Conservation (phyloP, 92 coral and sea anemone species). For the Plumapathes pennacea region DNA sequence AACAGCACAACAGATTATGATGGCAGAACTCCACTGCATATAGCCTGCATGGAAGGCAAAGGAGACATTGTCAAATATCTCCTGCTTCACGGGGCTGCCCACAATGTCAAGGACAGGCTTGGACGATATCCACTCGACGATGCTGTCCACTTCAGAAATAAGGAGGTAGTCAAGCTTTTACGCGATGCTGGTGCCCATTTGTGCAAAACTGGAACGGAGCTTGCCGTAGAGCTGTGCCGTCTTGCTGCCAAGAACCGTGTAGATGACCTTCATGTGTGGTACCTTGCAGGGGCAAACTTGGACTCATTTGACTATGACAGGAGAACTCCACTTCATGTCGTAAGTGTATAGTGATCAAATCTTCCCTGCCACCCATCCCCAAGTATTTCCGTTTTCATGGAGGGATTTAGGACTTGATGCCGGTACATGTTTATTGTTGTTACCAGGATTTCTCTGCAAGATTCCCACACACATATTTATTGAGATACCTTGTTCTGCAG, state of each 20-base stretch:
- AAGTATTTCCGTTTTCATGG: no score
- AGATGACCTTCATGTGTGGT: conserved; percentile 71
- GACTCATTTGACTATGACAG: conserved; percentile 82
- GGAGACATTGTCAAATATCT: conserved; percentile 68
- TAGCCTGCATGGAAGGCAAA: conserved; percentile 84
- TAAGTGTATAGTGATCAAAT: conserved; percentile 19
- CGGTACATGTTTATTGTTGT: no score
- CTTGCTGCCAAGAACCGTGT: conserved; percentile 86
- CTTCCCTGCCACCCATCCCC: no score
- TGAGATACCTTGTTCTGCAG: no score
- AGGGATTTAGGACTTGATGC: no score
- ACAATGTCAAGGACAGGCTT: conserved; percentile 80
- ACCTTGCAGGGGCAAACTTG: conserved; percentile 76
- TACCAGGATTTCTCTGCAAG: no score
- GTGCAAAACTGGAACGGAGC: conserved; percentile 54
- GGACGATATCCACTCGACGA: conserved; percentile 84
- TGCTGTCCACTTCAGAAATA: conserved; percentile 77
- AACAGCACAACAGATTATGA: conserved; percentile 80
- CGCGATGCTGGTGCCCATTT: conserved; percentile 70
- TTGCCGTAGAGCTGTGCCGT: conserved; percentile 86
- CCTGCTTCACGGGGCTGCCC: conserved; percentile 77
- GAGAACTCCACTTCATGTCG: conserved; percentile 94
- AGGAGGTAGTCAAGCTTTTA: conserved; percentile 70
- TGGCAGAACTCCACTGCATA: conserved; percentile 91
- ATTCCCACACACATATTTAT: no score